Conservation (phyloP, 2,797 vertebrate species). For the Chrosomus eos region DNA sequence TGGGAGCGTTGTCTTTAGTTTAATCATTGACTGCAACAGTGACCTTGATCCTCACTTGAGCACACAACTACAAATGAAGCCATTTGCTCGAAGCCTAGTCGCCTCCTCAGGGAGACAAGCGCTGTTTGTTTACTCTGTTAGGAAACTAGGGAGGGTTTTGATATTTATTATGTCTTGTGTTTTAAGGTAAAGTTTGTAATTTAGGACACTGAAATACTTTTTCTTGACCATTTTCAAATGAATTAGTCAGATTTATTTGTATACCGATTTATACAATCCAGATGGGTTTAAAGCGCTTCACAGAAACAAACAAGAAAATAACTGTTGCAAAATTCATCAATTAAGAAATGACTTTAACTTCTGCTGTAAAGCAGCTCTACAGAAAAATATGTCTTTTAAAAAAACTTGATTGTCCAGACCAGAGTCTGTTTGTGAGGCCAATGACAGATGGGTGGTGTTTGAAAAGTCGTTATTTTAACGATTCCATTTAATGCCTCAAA, state of each 20-base stretch:
- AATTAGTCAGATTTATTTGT: not conserved
- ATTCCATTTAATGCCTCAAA: not conserved
- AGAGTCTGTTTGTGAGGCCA: not conserved
- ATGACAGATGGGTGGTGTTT: not conserved
- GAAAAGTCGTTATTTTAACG: not conserved
- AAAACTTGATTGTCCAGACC: not conserved
- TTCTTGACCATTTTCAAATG: not conserved
- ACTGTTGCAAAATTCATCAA: not conserved
- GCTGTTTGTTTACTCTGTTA: not conserved
- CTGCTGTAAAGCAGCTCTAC: not conserved
- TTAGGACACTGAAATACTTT: not conserved
- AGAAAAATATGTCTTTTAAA: not conserved
- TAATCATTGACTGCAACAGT: constrained; percentile 27
- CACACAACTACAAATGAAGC: constrained; percentile 8
- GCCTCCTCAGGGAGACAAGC: not conserved
- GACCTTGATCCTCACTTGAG: constrained; percentile 19
- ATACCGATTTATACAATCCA: not conserved
- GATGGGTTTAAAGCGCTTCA: not conserved
- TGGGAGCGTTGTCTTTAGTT: not conserved
- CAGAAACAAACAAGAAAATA: not conserved
- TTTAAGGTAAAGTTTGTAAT: not conserved
- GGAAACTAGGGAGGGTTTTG: not conserved
- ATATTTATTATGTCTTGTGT: not conserved
- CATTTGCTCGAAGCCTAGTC: not conserved
- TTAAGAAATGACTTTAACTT: not conserved